phyloP scores from a whole-genome alignment of 2,797 vertebrate genomes.

The Coranthus polyacanthus region DNA sequence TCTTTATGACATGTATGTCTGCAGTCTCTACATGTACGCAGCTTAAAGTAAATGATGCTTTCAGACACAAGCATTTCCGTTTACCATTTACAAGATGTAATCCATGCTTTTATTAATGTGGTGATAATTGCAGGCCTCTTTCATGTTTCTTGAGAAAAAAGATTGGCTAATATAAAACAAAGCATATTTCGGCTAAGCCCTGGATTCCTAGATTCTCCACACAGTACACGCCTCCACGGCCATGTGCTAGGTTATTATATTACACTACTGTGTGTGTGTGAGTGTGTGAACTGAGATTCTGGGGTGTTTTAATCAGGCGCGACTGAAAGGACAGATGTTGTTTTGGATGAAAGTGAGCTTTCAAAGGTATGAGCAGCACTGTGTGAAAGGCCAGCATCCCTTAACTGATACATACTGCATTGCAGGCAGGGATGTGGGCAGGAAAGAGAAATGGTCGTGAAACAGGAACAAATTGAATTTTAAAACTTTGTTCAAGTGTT shows the following conservation, averaged over 20 bases:
- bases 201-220: constrained; percentile 68
- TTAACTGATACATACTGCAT: constrained; percentile 5
- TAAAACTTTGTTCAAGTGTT: too few species aligned
- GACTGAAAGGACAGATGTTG: constrained; percentile 77
- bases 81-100: constrained; percentile 32
- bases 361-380: constrained; percentile 40
- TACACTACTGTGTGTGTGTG: constrained; percentile 50
- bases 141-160: constrained; percentile 40
- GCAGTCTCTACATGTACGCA: background rate
- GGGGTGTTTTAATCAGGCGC: constrained; percentile 64
- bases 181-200: constrained; percentile 75
- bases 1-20: too few species aligned
- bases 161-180: constrained; percentile 49
- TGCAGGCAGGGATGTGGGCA: constrained; percentile 9
- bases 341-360: constrained; percentile 67
- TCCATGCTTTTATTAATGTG: constrained; percentile 30
- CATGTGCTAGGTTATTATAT: constrained; percentile 70
- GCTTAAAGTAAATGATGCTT: background rate
- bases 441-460: too few species aligned
- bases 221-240: constrained; percentile 45
- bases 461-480: too few species aligned
- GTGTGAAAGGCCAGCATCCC: constrained; percentile 28
- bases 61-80: constrained; percentile 13
- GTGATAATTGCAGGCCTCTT: constrained; percentile 38
- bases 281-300: constrained; percentile 52